phyloP scores from a whole-genome alignment of 2,797 vertebrate genomes.

The Siniperca obscura region DNA sequence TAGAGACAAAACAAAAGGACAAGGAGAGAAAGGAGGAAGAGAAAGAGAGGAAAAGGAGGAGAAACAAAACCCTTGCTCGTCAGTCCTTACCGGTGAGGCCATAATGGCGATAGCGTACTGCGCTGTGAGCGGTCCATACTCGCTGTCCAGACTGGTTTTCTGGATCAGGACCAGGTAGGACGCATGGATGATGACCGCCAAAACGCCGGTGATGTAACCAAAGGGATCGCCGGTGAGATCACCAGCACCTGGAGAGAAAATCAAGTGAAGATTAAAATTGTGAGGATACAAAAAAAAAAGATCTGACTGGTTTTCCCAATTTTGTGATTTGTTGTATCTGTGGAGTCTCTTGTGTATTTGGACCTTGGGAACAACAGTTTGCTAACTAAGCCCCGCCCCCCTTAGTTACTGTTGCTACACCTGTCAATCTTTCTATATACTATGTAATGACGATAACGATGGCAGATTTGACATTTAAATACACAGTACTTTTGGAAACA shows the following conservation, averaged over 20 bases:
- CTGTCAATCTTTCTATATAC: too few relatives aligned
- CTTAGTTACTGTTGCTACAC: too few relatives aligned
- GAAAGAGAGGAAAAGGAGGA: background rate
- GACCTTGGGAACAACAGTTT: too few relatives aligned
- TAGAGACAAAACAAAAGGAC: background rate
- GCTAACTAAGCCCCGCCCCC: too few relatives aligned
- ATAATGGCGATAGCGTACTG: constrained; percentile 95
- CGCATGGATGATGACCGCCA: constrained; percentile 95
- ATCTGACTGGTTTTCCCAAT: background rate
- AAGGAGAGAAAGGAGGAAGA: background rate
- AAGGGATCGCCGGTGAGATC: constrained; percentile 94
- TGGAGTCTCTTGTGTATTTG: too few relatives aligned
- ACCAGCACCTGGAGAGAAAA: constrained; percentile 88
- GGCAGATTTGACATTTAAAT: too few relatives aligned
- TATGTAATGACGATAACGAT: too few relatives aligned
- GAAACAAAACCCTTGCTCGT: background rate
- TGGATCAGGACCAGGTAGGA: constrained; percentile 98
- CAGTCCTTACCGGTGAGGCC: constrained; percentile 83
- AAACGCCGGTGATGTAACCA: constrained; percentile 94
- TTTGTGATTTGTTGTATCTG: too few relatives aligned
- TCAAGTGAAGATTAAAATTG: too few relatives aligned
- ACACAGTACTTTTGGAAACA: too few relatives aligned
- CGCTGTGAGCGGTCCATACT: constrained; percentile 93
- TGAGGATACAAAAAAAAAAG: background rate
- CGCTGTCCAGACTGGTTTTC: constrained; percentile 92